phyloP scores from a whole-genome alignment of 2,888 invertebrate species.

The Caenorhabditis sinica region DNA sequence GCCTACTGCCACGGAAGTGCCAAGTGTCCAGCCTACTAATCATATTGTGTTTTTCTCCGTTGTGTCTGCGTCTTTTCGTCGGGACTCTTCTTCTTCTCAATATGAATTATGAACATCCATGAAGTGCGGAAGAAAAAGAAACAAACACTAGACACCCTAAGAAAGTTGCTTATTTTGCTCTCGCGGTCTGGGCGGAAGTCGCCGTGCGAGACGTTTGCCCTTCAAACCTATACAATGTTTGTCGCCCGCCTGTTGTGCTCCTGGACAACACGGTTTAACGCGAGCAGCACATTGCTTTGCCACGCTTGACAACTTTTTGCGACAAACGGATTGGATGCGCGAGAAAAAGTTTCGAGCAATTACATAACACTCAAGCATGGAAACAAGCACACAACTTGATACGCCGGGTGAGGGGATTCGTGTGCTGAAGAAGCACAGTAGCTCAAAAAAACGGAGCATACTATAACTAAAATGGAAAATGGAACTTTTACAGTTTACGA shows the following conservation, averaged over 20 bases:
- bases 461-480: too few relatives aligned
- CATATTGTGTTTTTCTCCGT: constrained; percentile 41
- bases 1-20: constrained; percentile 64
- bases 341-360: constrained; percentile 19
- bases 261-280: constrained; percentile 46
- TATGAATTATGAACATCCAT: constrained; percentile 66
- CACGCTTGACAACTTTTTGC: constrained; percentile 61
- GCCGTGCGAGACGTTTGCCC: constrained; percentile 58
- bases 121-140: constrained; percentile 45
- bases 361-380: not conserved
- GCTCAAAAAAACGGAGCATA: too few relatives aligned
- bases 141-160: constrained; percentile 39
- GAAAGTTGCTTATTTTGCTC: constrained; percentile 64
- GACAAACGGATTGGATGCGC: constrained; percentile 55
- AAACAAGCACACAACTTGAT: not conserved
- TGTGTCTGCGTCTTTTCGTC: constrained; percentile 29
- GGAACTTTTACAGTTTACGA: too few relatives aligned
- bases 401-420: too few relatives aligned
- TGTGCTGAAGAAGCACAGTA: too few relatives aligned
- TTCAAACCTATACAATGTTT: constrained; percentile 64
- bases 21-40: constrained; percentile 49
- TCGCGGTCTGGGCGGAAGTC: constrained; percentile 45
- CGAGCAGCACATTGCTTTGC: constrained; percentile 10
- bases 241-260: constrained; percentile 61
- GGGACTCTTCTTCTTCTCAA: constrained; percentile 42